These are phyloP conservation scores for Zygothrica quintamaculata DNA, from an alignment of 2,888 invertebrate species.

Conservation along the genomic window DNA sequence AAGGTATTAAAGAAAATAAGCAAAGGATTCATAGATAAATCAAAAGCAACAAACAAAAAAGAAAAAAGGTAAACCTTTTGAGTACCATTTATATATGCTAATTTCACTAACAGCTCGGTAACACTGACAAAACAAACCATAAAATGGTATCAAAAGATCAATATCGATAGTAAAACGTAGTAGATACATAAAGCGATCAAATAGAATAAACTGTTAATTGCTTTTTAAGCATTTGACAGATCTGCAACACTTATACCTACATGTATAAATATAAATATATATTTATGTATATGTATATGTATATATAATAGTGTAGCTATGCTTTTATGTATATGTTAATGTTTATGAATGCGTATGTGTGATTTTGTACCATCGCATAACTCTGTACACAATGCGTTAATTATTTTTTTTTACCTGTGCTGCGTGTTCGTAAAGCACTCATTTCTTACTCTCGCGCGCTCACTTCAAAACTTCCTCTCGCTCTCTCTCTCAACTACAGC, in stretches of 20 bases:
- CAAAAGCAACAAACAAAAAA: too few relatives aligned
- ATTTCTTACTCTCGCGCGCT: slow-evolving; percentile 6
- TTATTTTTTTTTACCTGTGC: slow-evolving; percentile 69
- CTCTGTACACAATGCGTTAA: slow-evolving; percentile 57
- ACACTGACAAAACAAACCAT: too few relatives aligned
- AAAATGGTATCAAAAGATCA: too few relatives aligned
- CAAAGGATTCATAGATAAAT: too few relatives aligned
- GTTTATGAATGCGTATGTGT: slow-evolving; percentile 3
- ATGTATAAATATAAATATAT: neutral
- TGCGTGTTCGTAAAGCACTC: slow-evolving; percentile 30
- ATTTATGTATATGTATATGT: neutral
- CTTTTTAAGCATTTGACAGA: slow-evolving; percentile 6
- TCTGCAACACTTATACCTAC: slow-evolving; percentile 35
- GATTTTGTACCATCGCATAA: slow-evolving; percentile 28
- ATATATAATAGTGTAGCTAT: too few relatives aligned
- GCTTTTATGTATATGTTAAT: neutral
- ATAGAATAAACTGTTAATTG: slow-evolving; percentile 19
- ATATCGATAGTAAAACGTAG: neutral
- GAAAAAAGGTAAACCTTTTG: too few relatives aligned
- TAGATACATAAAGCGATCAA: neutral
- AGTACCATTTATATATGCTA: too few relatives aligned
- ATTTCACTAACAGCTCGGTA: too few relatives aligned
- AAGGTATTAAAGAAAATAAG: too few relatives aligned
- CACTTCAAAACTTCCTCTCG: slow-evolving; percentile 12
- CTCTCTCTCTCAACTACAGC: slow-evolving; percentile 5